A percentile compares a stretch with the other conserved stretches of the same genome.
phyloP scores from a whole-genome alignment of 2,888 invertebrate genomes.

The Boloria selene region DNA sequence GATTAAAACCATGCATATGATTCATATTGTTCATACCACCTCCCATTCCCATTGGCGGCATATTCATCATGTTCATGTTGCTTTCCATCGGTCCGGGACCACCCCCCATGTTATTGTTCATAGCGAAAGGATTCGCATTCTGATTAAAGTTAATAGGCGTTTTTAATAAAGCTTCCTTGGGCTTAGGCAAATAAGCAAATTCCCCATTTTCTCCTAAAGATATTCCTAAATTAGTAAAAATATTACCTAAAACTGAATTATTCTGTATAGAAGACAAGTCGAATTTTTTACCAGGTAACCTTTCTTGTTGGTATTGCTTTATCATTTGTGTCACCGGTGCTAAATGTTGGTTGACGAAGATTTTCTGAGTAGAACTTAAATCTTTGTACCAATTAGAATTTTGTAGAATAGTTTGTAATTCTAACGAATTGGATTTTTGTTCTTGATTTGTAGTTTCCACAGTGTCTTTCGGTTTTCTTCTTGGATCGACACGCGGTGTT shows the following conservation, averaged over 20 bases:
- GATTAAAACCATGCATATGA: constrained; percentile 71
- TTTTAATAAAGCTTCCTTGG: constrained; percentile 74
- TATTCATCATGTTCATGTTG: constrained; percentile 73
- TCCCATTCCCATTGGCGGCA: constrained; percentile 71
- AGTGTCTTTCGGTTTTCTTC: constrained; percentile 72
- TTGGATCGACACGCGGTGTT: constrained; percentile 73
- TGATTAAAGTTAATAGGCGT: constrained; percentile 70
- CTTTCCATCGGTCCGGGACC: constrained; percentile 60
- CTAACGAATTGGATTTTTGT: constrained; percentile 65
- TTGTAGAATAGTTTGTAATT: constrained; percentile 85
- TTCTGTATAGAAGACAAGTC: constrained; percentile 78
- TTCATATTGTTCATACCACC: constrained; percentile 66
- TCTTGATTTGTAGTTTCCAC: constrained; percentile 55
- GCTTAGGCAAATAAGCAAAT: constrained; percentile 75
- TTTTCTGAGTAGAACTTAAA: constrained; percentile 87
- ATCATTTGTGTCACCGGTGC: constrained; percentile 83
- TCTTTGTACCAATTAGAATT: constrained; percentile 87
- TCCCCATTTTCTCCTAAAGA: constrained; percentile 82
- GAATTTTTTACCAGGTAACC: constrained; percentile 76
- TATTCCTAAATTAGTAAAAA: constrained; percentile 84
- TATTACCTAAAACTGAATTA: constrained; percentile 80
- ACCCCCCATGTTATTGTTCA: constrained; percentile 60
- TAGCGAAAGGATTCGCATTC: constrained; percentile 59
- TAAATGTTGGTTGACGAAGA: constrained; percentile 86
- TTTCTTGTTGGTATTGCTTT: constrained; percentile 84